phyloP scores from a whole-genome alignment of 2,113 vertebrate species.

The Tautogolabrus adspersus region DNA sequence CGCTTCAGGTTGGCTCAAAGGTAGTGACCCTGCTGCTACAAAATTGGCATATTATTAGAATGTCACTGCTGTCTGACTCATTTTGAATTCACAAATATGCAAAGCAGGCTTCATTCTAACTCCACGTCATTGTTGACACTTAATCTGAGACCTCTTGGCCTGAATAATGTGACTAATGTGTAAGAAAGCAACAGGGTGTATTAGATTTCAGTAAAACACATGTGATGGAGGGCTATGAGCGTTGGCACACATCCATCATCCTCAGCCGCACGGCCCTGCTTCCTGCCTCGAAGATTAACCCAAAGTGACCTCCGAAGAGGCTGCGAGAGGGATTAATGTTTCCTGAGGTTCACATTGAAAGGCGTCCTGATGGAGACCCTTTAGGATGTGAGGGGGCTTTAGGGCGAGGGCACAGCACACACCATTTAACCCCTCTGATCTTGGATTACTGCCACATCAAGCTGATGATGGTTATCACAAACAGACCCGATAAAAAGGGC shows the following conservation, averaged over 20 bases:
- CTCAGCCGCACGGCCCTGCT: neutral
- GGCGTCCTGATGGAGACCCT: constrained; percentile 27
- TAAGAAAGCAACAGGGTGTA: constrained; percentile 13
- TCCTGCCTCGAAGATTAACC: constrained; percentile 58
- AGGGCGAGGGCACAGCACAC: constrained; percentile 57
- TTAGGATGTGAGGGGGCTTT: constrained; percentile 15
- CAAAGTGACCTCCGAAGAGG: constrained; percentile 29
- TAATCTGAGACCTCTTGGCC: neutral
- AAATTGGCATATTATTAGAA: constrained; percentile 10
- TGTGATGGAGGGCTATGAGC: constrained; percentile 11
- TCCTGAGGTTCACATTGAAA: constrained; percentile 33
- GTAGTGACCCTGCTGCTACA: constrained; percentile 31
- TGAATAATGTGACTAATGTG: constrained; percentile 11
- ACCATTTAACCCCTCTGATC: constrained; percentile 74
- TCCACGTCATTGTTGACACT: neutral
- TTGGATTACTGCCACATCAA: constrained; percentile 48
- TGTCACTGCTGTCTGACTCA: neutral
- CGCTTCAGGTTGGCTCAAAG: constrained; percentile 22
- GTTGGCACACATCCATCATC: constrained; percentile 48
- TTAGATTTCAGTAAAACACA: constrained; percentile 21
- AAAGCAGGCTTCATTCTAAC: constrained; percentile 1
- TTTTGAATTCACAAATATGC: constrained; percentile 18
- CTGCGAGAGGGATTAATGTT: constrained; percentile 51
- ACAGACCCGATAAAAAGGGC: constrained; percentile 18
- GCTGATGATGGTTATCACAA: constrained; percentile 37